Evolutionary conservation across 2,888 invertebrate species (phyloP).

Genomic region (Thyatira batis): DNA sequence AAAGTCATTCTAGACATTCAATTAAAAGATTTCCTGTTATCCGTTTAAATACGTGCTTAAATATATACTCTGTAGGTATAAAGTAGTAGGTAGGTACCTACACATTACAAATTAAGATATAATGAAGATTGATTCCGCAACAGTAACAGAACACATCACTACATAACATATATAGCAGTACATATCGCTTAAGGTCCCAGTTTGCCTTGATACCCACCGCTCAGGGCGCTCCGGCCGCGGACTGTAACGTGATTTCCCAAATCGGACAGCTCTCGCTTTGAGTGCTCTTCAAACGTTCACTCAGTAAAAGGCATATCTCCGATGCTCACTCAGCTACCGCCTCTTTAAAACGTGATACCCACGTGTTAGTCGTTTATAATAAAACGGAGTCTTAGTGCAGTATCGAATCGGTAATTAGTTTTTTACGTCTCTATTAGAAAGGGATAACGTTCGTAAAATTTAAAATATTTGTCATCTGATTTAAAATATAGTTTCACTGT

Average conservation of each 20-base stretch:
- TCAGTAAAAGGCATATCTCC: conserved; percentile 60
- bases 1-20: too few relatives aligned
- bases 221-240: conserved; percentile 31
- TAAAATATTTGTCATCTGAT: too few relatives aligned
- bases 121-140: too few relatives aligned
- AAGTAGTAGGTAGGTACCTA: too few relatives aligned
- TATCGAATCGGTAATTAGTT: too few relatives aligned
- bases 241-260: conserved; percentile 75
- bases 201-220: background rate
- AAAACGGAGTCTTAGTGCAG: conserved; percentile 2
- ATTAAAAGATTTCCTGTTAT: background rate
- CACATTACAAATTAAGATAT: too few relatives aligned
- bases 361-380: conserved; percentile 7
- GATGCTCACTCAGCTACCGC: conserved; percentile 45
- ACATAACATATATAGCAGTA: background rate
- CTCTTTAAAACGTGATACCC: conserved; percentile 52
- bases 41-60: background rate
- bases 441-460: too few relatives aligned
- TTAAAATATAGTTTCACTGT: too few relatives aligned
- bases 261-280: conserved; percentile 66
- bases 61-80: background rate
- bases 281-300: conserved; percentile 68
- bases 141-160: background rate
- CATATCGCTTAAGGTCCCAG: background rate
- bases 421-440: too few relatives aligned